Evolutionary conservation across 2,888 invertebrate species (phyloP).

Genomic region (Heteromurus nitidus): DNA sequence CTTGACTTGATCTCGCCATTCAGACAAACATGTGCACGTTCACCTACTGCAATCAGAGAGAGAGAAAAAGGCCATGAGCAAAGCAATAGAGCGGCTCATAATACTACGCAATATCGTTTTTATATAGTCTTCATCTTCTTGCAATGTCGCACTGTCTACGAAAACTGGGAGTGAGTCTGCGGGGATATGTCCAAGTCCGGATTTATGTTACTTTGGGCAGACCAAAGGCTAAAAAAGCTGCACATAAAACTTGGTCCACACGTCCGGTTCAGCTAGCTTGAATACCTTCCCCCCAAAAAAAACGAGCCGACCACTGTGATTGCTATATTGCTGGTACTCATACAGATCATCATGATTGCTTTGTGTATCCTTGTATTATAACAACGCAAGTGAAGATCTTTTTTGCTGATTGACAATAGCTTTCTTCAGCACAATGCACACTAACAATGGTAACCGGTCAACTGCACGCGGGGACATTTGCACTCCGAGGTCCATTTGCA

Average conservation of each 20-base stretch:
- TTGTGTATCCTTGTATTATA: neutral
- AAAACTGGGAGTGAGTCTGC: neutral
- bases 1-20: neutral
- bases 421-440: too few species aligned
- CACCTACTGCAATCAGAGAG: neutral
- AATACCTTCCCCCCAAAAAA: neutral
- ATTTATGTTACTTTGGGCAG: neutral
- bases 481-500: too few species aligned
- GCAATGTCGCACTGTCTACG: neutral
- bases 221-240: neutral
- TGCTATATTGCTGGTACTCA: neutral
- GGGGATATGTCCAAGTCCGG: neutral
- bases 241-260: neutral
- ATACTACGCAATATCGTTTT: too few species aligned
- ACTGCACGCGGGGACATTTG: too few species aligned
- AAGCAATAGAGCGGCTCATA: conserved; percentile 8
- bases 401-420: too few species aligned
- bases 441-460: too few species aligned
- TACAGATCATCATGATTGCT: neutral
- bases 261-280: neutral
- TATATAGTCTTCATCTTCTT: conserved; percentile 15
- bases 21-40: neutral
- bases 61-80: conserved; percentile 17
- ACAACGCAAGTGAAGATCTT: neutral
- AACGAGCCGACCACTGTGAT: conserved; percentile 17